Base-by-base conservation (phyloP, 2,113 vertebrate species). In the Passerina amoena region DNA sequence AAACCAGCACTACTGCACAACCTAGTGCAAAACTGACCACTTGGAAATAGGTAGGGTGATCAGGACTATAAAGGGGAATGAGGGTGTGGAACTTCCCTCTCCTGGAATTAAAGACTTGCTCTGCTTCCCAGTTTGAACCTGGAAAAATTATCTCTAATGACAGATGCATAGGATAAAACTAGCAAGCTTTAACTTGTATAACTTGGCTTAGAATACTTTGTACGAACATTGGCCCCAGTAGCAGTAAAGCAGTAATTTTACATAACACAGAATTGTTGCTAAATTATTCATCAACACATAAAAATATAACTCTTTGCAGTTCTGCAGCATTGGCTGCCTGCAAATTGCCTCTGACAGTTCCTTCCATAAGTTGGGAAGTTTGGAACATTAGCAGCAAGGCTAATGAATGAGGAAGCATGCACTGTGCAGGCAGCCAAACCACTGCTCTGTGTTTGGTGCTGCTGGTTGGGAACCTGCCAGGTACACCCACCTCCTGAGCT, bases 251-350 rank as follows among this genome's bases (percentile, higher is more conserved):
- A 79, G 75, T 35, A 54, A 92, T 82, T 95, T 93, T 91, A 94
- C 51, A 22, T 80, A 90, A 81, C 79, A 45, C 69, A 51, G 82
- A 82, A 91, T 17, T 50, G 61, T 86, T 88, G 71, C 87, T 96
- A 95, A 92, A 96, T 96, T 95, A 96, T 96, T 96, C 94, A 95
- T 65, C 64, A 31, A 66, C 91, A 86, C 28, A 69, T 69, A 64
- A 89, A 96, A 91, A 93, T 88, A 44, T 20, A 93, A 88, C 75
- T 80, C 78, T 61, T 63, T 71, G 65, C 92, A 79, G 65, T 90
- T 91, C 75, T 85, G 87, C 38, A 85, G 87, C 59, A 50, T 50
- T 45, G 78, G 27, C 81, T 82, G 73, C 33, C 85, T 77, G 90
- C 59, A 93, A 85, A 92, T 80, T 63, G 87, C 63, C 78, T 88